Percentiles rank a stretch among this genome's conserved stretches.
Evolutionary conservation across 2,797 vertebrate species (phyloP).

Genomic region (Tadarida brasiliensis): DNA sequence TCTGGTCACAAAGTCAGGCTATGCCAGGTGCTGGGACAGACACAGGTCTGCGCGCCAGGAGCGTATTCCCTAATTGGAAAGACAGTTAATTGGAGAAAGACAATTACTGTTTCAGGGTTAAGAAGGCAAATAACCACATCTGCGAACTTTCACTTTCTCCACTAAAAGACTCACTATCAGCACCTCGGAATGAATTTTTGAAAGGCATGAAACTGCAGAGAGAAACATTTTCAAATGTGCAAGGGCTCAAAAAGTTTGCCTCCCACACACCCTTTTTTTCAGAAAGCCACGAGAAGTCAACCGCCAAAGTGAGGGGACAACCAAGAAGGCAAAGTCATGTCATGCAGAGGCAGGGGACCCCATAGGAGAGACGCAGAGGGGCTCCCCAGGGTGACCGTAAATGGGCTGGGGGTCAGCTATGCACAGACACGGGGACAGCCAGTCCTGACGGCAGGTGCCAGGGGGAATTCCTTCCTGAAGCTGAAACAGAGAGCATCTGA

Average conservation of each 20-base stretch:
- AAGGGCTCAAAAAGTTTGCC: background rate
- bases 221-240: background rate
- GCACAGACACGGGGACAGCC: no score
- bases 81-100: background rate
- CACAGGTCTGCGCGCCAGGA: background rate
- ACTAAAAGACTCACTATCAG: background rate
- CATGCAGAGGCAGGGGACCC: background rate
- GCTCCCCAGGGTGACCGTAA: background rate
- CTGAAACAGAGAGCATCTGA: background rate
- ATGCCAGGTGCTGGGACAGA: background rate
- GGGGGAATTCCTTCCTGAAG: background rate
- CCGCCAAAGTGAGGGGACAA: background rate
- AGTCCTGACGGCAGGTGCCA: background rate
- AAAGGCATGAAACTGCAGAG: background rate
- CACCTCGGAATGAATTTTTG: background rate
- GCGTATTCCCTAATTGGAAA: background rate
- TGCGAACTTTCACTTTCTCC: background rate
- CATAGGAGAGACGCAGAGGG: background rate
- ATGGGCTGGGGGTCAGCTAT: background rate
- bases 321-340: background rate
- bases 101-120: background rate
- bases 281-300: background rate
- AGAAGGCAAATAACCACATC: background rate
- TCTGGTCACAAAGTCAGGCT: background rate
- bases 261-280: background rate